Evolutionary conservation across 2,797 vertebrate species (phyloP), one percentile per base, ranked within the genome.

Genomic region (Sebastes miniatus): DNA sequence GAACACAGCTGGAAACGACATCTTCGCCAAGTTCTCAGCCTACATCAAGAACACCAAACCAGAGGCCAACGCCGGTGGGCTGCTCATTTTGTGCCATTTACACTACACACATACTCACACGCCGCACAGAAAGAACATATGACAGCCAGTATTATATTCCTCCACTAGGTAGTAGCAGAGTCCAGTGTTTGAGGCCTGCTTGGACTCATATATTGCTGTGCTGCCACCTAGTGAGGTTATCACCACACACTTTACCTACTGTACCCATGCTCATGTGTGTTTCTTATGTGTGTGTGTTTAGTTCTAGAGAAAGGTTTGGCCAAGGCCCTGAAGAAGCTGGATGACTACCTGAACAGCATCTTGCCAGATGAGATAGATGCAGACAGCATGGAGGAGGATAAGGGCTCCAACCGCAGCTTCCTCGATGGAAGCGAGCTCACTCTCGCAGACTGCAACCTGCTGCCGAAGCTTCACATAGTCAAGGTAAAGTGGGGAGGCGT

Each of bases 381-480:
- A 25, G 80, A 95, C 93, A 97, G 96, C 79, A 90, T 88, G 6
- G 97, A 97, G 86, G 95, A 96, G 14, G 97, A 97, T 86, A 97
- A 95, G 75, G 86, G 87, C 25, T 99, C 98, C 47, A 95, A 74
- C 79, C 96, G 99, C 83, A 91, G 92, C 90, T 99, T 99, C 92
- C 93, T 99, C 77, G 99, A 99, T 16, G 98, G 99, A 27, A 96
- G 98, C 2, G 97, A 99, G 65, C 92, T 99, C 81, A 98, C 98
- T 0, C 96, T 99, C 25, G 97, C 99, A 2, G 99, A 99, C 95
- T 99, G 99, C 93, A 99, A 99, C 91, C 97, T 99, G 80, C 94
- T 99, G 89, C 99, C 99, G 64, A 99, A 99, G 90, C 97, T 99
- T 66, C 98, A 99, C 6, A 99, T 99, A 89, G 97, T 99, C 84